Conservation (phyloP, 2,113 vertebrate genomes). For the Neodontobutis hainanensis region DNA sequence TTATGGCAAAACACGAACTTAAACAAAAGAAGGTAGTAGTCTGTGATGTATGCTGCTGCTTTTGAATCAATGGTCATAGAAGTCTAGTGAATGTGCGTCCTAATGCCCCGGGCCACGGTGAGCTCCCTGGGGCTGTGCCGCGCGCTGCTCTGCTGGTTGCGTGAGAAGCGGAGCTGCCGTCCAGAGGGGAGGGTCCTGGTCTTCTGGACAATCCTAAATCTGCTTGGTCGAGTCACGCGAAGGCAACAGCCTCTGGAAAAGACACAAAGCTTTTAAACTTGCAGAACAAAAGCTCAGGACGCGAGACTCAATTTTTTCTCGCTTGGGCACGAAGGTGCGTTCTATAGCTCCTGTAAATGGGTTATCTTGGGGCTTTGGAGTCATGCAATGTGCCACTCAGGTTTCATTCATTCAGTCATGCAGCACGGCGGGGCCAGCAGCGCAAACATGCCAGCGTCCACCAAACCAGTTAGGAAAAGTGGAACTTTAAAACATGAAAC, state of each 20-base stretch:
- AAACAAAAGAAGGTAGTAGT: not conserved
- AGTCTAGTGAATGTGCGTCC: not conserved
- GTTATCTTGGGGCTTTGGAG: slow-evolving; percentile 74
- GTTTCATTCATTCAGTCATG: slow-evolving; percentile 69
- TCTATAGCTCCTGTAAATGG: slow-evolving; percentile 62
- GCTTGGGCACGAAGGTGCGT: slow-evolving; percentile 67
- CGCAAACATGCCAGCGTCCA: slow-evolving; percentile 35
- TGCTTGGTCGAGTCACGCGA: slow-evolving; percentile 83
- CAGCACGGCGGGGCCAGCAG: slow-evolving; percentile 48
- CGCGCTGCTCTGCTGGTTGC: slow-evolving; percentile 65
- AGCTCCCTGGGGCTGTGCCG: slow-evolving; percentile 55
- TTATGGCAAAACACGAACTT: no score
- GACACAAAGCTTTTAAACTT: slow-evolving; percentile 79
- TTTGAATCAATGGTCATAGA: not conserved
- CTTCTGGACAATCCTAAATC: slow-evolving; percentile 81
- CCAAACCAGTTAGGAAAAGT: slow-evolving; percentile 43
- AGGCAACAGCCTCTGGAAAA: slow-evolving; percentile 77
- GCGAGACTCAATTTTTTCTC: slow-evolving; percentile 43
- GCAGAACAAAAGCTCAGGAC: slow-evolving; percentile 74
- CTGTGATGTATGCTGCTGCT: not conserved
- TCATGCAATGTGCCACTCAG: slow-evolving; percentile 77
- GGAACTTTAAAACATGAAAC: slow-evolving; percentile 4
- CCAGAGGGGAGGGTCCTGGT: slow-evolving; percentile 76
- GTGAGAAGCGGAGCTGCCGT: slow-evolving; percentile 76
- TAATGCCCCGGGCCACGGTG: slow-evolving; percentile 33